phyloP scores from a whole-genome alignment of 2,888 invertebrate species.

The Taenaris catops region DNA sequence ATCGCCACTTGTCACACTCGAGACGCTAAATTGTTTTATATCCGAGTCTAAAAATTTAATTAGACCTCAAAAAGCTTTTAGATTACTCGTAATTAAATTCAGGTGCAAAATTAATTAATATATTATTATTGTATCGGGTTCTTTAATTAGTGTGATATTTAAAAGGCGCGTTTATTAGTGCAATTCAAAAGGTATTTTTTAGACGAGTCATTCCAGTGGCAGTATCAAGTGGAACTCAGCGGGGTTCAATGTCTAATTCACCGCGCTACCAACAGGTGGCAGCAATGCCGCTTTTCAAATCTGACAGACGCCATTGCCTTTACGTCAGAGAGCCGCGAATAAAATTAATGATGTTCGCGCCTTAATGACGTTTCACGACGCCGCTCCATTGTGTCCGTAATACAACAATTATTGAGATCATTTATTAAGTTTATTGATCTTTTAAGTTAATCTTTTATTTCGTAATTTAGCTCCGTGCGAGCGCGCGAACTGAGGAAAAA shows the following conservation, averaged over 20 bases:
- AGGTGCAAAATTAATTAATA: constrained; percentile 14
- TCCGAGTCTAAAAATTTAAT: constrained; percentile 12
- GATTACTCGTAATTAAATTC: constrained; percentile 4
- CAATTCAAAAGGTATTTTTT: constrained; percentile 28
- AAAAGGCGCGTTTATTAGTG: constrained; percentile 24
- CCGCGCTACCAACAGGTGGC: constrained; percentile 79
- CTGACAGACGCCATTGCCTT: constrained; percentile 78
- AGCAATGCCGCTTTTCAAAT: constrained; percentile 71
- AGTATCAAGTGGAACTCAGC: constrained; percentile 70
- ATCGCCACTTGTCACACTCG: constrained; percentile 13
- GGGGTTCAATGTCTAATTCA: constrained; percentile 71
- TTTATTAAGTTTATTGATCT: constrained; percentile 81
- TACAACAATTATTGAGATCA: constrained; percentile 81
- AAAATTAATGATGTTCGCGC: constrained; percentile 79
- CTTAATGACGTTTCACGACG: constrained; percentile 78
- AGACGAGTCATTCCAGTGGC: constrained; percentile 70
- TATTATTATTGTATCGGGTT: constrained; percentile 18
- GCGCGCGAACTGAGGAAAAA: constrained; percentile 72
- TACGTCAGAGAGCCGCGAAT: constrained; percentile 77
- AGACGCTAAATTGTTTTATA: constrained; percentile 10
- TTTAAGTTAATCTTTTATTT: constrained; percentile 80
- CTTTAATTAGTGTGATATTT: constrained; percentile 25
- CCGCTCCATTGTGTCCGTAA: constrained; percentile 79
- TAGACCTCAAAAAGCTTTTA: constrained; percentile 13
- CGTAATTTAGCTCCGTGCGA: constrained; percentile 75